Percentiles rank a stretch among this genome's conserved stretches.
phyloP scores from a whole-genome alignment of 2,888 invertebrate genomes.

The Luperina nickerlii region DNA sequence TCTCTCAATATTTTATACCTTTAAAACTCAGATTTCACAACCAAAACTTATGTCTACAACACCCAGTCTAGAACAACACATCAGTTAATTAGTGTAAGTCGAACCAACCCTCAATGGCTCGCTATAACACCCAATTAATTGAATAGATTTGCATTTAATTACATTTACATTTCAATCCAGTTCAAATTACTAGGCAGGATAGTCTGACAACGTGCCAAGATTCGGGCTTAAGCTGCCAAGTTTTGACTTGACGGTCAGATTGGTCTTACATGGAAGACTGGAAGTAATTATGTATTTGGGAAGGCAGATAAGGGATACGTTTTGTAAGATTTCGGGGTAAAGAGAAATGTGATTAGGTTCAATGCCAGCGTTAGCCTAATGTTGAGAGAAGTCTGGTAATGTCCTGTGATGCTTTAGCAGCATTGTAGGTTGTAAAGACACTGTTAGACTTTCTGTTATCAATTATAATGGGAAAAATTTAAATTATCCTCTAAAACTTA shows the following conservation, averaged over 20 bases:
- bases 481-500: too few relatives aligned
- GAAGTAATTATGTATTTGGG: constrained; percentile 42
- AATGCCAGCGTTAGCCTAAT: constrained; percentile 8
- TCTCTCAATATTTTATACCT: not conserved
- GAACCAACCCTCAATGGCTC: constrained; percentile 56
- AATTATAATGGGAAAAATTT: too few relatives aligned
- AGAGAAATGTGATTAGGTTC: constrained; percentile 36
- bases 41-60: not conserved
- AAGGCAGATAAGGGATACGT: constrained; percentile 22
- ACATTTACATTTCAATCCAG: constrained; percentile 77
- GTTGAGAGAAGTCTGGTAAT: not conserved
- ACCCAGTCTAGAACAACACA: constrained; percentile 32
- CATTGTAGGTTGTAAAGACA: not conserved
- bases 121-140: constrained; percentile 72
- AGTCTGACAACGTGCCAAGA: constrained; percentile 56
- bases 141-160: constrained; percentile 78
- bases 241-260: constrained; percentile 47
- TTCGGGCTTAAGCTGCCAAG: constrained; percentile 36
- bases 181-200: constrained; percentile 68
- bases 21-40: not conserved
- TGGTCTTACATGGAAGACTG: constrained; percentile 19
- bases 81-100: constrained; percentile 61
- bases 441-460: not conserved
- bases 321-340: constrained; percentile 30
- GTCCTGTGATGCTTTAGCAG: not conserved